Conservation (phyloP, 2,113 vertebrate species). For the Macquaria australasica region DNA sequence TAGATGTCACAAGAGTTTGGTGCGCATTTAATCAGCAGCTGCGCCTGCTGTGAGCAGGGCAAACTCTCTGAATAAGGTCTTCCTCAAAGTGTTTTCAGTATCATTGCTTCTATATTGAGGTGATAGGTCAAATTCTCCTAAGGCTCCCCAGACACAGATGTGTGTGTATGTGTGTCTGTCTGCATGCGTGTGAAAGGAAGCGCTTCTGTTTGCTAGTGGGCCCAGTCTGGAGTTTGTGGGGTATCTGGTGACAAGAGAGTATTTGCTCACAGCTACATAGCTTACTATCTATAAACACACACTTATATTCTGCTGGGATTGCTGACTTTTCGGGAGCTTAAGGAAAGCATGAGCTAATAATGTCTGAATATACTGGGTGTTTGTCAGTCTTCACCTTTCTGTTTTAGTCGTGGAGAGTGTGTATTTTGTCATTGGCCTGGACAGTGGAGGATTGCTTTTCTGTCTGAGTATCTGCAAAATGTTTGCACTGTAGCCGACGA, state of each 20-base stretch:
- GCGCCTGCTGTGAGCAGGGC: too few species aligned
- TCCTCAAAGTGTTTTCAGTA: not conserved
- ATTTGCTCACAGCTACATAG: conserved; percentile 63
- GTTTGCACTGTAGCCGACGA: conserved; percentile 58
- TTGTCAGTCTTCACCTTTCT: not conserved
- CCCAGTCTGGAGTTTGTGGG: conserved; percentile 55
- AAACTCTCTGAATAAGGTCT: too few species aligned
- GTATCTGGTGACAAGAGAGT: conserved; percentile 68
- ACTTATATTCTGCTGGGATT: conserved; percentile 38
- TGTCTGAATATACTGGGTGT: conserved; percentile 20
- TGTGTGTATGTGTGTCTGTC: not conserved
- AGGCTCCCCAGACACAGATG: conserved; percentile 30
- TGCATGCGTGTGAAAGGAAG: conserved; percentile 44
- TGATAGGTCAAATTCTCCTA: conserved; percentile 57
- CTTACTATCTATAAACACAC: conserved; percentile 63
- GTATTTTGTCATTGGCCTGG: conserved; percentile 7
- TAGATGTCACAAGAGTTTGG: not conserved
- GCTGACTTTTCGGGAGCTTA: conserved; percentile 29
- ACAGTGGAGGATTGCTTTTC: conserved; percentile 39
- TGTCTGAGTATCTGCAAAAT: conserved; percentile 39
- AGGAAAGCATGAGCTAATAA: conserved; percentile 32
- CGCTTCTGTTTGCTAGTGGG: conserved; percentile 44
- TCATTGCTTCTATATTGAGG: conserved; percentile 56
- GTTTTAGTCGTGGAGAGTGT: conserved; percentile 8
- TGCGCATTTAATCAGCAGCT: not conserved